Percentiles rank a stretch among this genome's conserved stretches.
Evolutionary conservation across 2,888 invertebrate species (phyloP).

Genomic region (Drosophila recens): DNA sequence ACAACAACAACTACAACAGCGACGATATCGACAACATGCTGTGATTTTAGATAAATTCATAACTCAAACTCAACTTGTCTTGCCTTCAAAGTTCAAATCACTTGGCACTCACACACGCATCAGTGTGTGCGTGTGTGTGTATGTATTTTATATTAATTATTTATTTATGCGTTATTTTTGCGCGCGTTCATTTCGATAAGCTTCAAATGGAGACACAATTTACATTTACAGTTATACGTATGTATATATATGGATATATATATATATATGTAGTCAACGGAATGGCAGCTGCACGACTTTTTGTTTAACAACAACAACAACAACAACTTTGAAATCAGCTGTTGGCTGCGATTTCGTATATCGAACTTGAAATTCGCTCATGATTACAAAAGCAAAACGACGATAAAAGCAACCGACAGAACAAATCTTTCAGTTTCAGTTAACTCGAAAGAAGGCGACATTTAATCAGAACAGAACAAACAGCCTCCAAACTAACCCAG

Average conservation of each 20-base stretch:
- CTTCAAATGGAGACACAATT: conserved; percentile 74
- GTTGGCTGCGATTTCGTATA: conserved; percentile 55
- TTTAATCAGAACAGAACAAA: conserved; percentile 35
- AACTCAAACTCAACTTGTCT: conserved; percentile 79
- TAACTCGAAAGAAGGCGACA: conserved; percentile 44
- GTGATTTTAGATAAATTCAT: conserved; percentile 80
- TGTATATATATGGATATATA: conserved; percentile 6
- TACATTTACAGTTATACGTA: conserved; percentile 73
- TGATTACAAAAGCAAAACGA: conserved; percentile 47
- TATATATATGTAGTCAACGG: conserved; percentile 11
- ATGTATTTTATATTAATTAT: conserved; percentile 67
- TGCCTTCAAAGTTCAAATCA: conserved; percentile 82
- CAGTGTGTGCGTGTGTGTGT: background rate
- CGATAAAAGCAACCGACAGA: conserved; percentile 32
- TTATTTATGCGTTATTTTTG: conserved; percentile 79
- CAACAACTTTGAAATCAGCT: conserved; percentile 56
- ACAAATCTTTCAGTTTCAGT: conserved; percentile 15
- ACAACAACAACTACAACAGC: conserved; percentile 30
- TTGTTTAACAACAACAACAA: conserved; percentile 32
- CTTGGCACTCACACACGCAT: conserved; percentile 63
- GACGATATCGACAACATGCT: conserved; percentile 72
- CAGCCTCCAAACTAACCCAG: conserved; percentile 41
- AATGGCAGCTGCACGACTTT: conserved; percentile 48
- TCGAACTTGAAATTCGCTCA: conserved; percentile 68
- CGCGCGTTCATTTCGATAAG: conserved; percentile 77